Conservation (phyloP, 2,888 invertebrate genomes). For the Hedychridium roseum region DNA sequence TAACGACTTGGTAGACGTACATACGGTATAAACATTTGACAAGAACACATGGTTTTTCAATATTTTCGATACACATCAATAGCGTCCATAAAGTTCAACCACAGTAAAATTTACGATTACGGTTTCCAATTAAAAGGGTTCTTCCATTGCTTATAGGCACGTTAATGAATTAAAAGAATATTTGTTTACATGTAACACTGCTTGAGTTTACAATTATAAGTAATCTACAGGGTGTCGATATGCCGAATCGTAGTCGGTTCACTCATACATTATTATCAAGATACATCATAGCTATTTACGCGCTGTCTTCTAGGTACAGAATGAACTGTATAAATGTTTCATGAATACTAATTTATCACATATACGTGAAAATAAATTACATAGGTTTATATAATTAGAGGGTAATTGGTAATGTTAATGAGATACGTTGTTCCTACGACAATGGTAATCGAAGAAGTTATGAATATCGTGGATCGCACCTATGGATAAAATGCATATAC, state of each 20-base stretch:
- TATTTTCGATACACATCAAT: too few relatives aligned
- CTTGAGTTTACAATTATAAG: background rate
- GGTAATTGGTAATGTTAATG: conserved; percentile 2
- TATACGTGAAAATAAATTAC: conserved; percentile 39
- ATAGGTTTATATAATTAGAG: conserved; percentile 11
- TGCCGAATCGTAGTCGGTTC: background rate
- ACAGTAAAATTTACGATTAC: background rate
- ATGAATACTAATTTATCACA: conserved; percentile 51
- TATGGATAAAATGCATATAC: conserved; percentile 1
- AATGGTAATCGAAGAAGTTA: background rate
- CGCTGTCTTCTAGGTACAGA: conserved; percentile 17
- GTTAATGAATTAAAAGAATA: background rate
- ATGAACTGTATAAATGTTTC: conserved; percentile 4
- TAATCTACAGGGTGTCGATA: background rate
- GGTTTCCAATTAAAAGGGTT: background rate
- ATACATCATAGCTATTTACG: conserved; percentile 22
- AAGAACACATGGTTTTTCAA: too few relatives aligned
- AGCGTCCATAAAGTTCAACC: background rate
- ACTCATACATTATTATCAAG: conserved; percentile 17
- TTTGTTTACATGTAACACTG: background rate
- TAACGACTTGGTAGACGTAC: too few relatives aligned
- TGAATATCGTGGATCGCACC: conserved; percentile 6
- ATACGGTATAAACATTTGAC: too few relatives aligned
- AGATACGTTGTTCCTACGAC: background rate
- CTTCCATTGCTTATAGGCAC: background rate